Evolutionary conservation across 2,113 vertebrate genomes (phyloP), one percentile per base, ranked within the genome.

Genomic region (Pterocles orientalis): DNA sequence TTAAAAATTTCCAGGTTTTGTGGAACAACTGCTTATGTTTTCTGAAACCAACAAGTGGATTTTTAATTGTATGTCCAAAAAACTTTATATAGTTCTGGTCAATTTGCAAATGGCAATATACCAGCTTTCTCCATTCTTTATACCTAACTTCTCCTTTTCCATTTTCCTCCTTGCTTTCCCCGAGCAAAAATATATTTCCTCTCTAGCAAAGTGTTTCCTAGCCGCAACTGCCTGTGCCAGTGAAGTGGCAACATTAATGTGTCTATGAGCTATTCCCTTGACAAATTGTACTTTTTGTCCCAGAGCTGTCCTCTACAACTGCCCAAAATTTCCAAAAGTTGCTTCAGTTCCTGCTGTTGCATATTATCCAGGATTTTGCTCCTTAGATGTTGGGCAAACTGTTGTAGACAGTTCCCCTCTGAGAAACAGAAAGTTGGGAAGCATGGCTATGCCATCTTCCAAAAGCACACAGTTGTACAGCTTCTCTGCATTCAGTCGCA

Each of bases 1-100:
- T 94, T 70, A 95, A 88, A 86, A 69, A 31, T 77, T 90, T 95
- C 91, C 91, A 82, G 17, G 0, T 90, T 94, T 86, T 61, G 41
- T 92, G 79, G 79, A 88, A 80, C 10, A 72, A 83, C 80, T 28
- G 10, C 41, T 76, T 82, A 34, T 61, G n/a, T 58, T 93, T 82
- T 77, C 39, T 92, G 84, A 83, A 95, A 81, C 58, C 50, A 85
- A 18, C 12, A 80, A 88, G 28, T 24, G 8, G 11, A n/a, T 69
- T 92, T 93, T 90, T 57, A 90, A 45, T 39, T 77, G 1, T 26
- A 21, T 45, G 20, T 51, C 4, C 8, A 71, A 56, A 86, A 56
- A 57, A 4, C 15, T 79, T 58, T 10, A 31, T 54, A 9, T 18
- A 69, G 48, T 24, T 90, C 61, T 77, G 31, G 12, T 69, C 58